A percentile compares a stretch with the other conserved stretches of the same genome.
These are phyloP conservation scores for Phthorimaea operculella DNA, from an alignment of 1,140 invertebrate species.

Conservation along the genomic window DNA sequence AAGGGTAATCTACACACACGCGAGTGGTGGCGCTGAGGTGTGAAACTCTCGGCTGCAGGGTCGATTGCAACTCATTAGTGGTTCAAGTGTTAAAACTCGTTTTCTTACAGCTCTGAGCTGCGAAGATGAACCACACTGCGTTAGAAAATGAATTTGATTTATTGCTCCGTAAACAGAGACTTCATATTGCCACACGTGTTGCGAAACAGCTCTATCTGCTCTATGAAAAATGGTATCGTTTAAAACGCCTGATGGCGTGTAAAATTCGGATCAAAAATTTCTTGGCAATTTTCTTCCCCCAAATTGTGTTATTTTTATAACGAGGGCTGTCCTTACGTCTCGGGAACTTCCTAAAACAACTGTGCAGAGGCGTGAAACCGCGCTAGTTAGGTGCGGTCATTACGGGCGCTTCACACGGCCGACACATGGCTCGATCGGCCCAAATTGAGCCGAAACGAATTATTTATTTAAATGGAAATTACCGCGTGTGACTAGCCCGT, in stretches of 20 bases:
- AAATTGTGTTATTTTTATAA: conserved; percentile 5
- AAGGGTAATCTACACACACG: conserved; percentile 32
- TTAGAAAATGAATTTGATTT: too few relatives aligned
- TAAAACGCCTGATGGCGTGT: too few relatives aligned
- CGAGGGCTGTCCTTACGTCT: conserved; percentile 4
- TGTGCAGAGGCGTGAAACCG: conserved; percentile 50
- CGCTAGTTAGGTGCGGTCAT: conserved; percentile 47
- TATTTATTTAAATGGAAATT: conserved; percentile 67
- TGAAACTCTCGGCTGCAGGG: conserved; percentile 15
- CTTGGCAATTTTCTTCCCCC: background rate
- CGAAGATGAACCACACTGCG: background rate
- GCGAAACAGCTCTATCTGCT: too few relatives aligned
- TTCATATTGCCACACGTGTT: too few relatives aligned
- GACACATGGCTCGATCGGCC: conserved; percentile 43
- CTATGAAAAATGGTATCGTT: too few relatives aligned
- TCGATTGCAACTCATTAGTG: conserved; percentile 7
- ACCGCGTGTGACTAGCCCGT: conserved; percentile 33
- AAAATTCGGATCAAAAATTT: too few relatives aligned
- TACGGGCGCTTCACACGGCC: conserved; percentile 33
- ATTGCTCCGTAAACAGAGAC: too few relatives aligned
- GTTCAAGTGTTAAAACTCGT: background rate
- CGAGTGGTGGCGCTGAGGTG: conserved; percentile 22
- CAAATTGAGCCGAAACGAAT: conserved; percentile 41
- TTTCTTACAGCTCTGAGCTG: background rate
- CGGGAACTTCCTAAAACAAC: background rate